These are phyloP conservation scores for Agrotis segetum DNA, from an alignment of 2,888 invertebrate species.

Conservation along the genomic window DNA sequence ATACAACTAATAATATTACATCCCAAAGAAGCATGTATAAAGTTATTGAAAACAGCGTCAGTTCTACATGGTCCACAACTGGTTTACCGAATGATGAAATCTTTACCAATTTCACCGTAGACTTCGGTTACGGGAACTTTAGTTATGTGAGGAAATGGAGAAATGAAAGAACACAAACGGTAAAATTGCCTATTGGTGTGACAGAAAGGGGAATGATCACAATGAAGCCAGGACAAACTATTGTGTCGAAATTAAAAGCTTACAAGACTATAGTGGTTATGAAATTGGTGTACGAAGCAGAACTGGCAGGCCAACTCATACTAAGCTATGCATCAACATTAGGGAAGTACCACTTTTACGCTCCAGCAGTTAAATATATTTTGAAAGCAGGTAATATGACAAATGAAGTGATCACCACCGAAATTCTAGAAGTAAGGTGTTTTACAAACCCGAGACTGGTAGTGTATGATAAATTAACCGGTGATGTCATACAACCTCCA, in stretches of 20 bases:
- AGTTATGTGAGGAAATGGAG: slow-evolving; percentile 76
- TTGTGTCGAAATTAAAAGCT: slow-evolving; percentile 71
- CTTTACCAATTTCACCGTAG: slow-evolving; percentile 68
- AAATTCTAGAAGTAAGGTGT: slow-evolving; percentile 77
- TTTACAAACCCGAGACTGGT: slow-evolving; percentile 75
- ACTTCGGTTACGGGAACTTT: slow-evolving; percentile 68
- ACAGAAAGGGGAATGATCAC: slow-evolving; percentile 64
- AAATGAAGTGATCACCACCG: slow-evolving; percentile 77
- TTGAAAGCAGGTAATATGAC: slow-evolving; percentile 77
- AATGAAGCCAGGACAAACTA: slow-evolving; percentile 71
- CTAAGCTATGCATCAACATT: slow-evolving; percentile 76
- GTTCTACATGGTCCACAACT: slow-evolving; percentile 72
- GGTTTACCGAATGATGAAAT: slow-evolving; percentile 75
- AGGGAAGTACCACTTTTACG: slow-evolving; percentile 83
- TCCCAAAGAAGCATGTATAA: slow-evolving; percentile 64
- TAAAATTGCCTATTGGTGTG: slow-evolving; percentile 68
- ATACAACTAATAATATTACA: slow-evolving; percentile 68
- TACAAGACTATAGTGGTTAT: slow-evolving; percentile 74
- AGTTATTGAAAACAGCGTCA: slow-evolving; percentile 71
- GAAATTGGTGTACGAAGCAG: slow-evolving; percentile 73
- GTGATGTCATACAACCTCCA: slow-evolving; percentile 39
- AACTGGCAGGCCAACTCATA: slow-evolving; percentile 74
- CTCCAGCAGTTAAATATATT: slow-evolving; percentile 76
- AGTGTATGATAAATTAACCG: slow-evolving; percentile 72
- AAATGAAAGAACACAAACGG: slow-evolving; percentile 62